Conservation (phyloP, 2,113 vertebrate genomes). For the Gallinago undulata region DNA sequence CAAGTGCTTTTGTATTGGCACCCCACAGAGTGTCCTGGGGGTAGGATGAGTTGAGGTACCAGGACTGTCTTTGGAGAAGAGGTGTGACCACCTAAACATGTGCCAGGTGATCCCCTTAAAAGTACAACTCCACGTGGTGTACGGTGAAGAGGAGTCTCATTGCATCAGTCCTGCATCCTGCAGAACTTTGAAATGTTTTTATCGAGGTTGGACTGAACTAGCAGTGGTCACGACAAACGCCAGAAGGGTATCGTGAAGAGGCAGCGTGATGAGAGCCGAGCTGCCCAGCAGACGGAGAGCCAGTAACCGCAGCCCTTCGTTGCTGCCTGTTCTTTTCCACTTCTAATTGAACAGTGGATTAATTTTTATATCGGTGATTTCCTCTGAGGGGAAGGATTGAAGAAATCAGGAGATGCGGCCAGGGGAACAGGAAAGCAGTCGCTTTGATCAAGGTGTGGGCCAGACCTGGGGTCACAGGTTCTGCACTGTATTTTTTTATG, state of each 20-base stretch:
- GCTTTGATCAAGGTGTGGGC: background rate
- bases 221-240: background rate
- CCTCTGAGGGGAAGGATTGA: background rate
- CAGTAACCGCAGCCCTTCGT: background rate
- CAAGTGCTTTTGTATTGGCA: background rate
- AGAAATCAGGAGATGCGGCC: background rate
- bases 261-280: rapidly evolving
- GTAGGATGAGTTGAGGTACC: background rate
- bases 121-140: background rate
- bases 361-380: background rate
- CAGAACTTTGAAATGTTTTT: background rate
- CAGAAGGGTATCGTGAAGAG: background rate
- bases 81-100: background rate
- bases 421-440: background rate
- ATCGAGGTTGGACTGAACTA: background rate
- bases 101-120: background rate
- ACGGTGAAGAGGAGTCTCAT: background rate
- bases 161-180: background rate
- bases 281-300: background rate
- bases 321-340: background rate
- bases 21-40: background rate
- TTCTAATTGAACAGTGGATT: background rate
- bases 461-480: background rate
- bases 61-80: background rate
- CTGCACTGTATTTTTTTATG: background rate